A percentile compares a stretch with the other conserved stretches of the same genome.
phyloP scores from a whole-genome alignment of 2,113 vertebrate species.

The Gallinago undulata region DNA sequence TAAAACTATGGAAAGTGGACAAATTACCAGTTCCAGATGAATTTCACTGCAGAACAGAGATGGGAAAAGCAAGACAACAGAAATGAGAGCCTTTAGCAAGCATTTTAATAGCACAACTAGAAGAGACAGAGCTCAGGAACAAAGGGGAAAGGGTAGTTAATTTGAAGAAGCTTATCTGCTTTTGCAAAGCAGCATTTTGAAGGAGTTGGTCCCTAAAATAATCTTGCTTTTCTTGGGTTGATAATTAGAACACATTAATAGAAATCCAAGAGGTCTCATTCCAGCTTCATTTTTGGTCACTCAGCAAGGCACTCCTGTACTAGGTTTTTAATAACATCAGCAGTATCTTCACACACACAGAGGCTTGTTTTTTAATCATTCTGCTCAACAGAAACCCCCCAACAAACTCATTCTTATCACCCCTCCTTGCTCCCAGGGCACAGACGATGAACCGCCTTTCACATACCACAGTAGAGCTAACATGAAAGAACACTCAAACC shows the following conservation, averaged over 20 bases:
- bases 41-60: not conserved
- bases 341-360: not conserved
- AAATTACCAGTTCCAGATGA: constrained; percentile 39
- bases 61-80: not conserved
- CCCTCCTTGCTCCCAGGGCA: not conserved
- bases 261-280: not conserved
- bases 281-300: not conserved
- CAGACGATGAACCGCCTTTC: not conserved
- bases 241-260: not conserved
- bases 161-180: not conserved
- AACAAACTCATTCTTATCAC: not conserved
- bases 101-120: not conserved
- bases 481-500: not conserved
- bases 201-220: not conserved
- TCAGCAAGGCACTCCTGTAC: not conserved
- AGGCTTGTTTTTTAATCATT: not conserved
- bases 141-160: not conserved
- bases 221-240: not conserved
- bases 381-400: not conserved
- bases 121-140: not conserved
- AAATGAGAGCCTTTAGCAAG: not conserved
- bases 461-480: not conserved
- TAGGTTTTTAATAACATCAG: not conserved
- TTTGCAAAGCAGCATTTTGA: not conserved
- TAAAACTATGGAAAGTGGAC: constrained; percentile 44